Base-by-base conservation (phyloP, 2,113 vertebrate genomes). In the Puma concolor region DNA sequence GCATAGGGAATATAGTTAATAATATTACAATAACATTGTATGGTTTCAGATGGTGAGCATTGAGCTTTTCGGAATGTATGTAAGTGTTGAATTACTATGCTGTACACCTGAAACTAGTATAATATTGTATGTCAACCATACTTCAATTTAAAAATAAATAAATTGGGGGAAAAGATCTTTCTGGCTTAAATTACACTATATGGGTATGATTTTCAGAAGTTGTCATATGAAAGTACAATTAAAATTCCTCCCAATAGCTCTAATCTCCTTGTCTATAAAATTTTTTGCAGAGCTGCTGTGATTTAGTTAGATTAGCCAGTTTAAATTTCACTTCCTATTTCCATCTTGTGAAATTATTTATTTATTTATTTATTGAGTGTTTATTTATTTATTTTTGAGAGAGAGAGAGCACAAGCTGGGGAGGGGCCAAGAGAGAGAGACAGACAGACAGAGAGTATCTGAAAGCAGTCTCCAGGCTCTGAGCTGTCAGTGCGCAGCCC, bases 221-320 rank as follows among this genome's bases (percentile, higher is more conserved):
- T 80, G 54, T 88, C 84, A 38, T 50, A 12, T 90, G 80, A 76
- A 91, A 19, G 66, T 27, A 66, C 12, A 44, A 29, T 54, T 66
- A 83, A 81, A 90, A 41, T 88, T 88, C 27, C 36, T 95, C 9
- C 79, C 38, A 63, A 25, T 50, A 91, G 50, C 48, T 91, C n/a
- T 69, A 27, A 77, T 91, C 67, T 86, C n/a, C 79, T 84, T 94
- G 91, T 91, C 66, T 64, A 11, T 88, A 87, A 91, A 94, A 48
- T 15, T 19, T 66, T 63, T 91, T 79, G 31, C 69, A 69, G 69
- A 91, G n/a, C 16, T 87, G 52, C 52, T 93, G 15, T 90, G 29
- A 63, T 74, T 81, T 67, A 54, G 52, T 85, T 52, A 74, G 33
- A 38, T 64, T 81, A 81, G 87, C 66, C 31, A 57, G 48, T 92